Evolutionary conservation across 2,797 vertebrate genomes (phyloP), one percentile per base, ranked within the genome.

Genomic region (Tolypeutes matacus): DNA sequence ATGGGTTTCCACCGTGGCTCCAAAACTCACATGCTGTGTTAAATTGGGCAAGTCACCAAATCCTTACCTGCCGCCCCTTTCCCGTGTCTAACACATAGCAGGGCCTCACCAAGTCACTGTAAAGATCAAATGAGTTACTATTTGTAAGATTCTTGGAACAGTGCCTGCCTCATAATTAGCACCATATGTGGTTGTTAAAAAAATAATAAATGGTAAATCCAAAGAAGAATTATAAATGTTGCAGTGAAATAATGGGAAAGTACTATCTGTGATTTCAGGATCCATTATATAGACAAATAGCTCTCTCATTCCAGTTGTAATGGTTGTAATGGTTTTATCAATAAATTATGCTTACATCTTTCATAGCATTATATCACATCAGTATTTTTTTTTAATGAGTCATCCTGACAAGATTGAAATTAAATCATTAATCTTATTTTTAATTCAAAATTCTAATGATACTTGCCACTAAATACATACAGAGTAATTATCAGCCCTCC

Each of bases 281-380:
- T 31, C 81, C 95, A 90, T 96, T 94, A 94, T 39, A 58, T 4
- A 84, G 92, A 93, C 92, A 97, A 76, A 96, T 88, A 67, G 86
- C 82, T 14, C n/a, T 42, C 83, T 91, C 77, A n/a, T 72, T 65
- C 83, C 83, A 60, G 6, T 39, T 25, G 46, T 88, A 94, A 95
- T 96, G 92, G 6, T 39, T 25, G 46, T 88, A 94, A 95, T 96
- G 92, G 95, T 20, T 91, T 84, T 82, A 97, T 97, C 95, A 94
- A 97, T 97, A 95, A 96, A 96, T 97, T 91, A 97, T 94, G 92
- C 67, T 76, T 60, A 85, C 81, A 91, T 88, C 89, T 87, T 91
- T 94, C 49, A 93, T 76, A 25, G 77, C 81, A 34, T 90, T 60
- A 36, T 72, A 94, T 53, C 92, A 88, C 82, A 72, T 95, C 78